A percentile compares a stretch with the other conserved stretches of the same genome.
These are phyloP conservation scores for Gadopsis marmoratus DNA, from an alignment of 2,797 vertebrate genomes.

Conservation along the genomic window DNA sequence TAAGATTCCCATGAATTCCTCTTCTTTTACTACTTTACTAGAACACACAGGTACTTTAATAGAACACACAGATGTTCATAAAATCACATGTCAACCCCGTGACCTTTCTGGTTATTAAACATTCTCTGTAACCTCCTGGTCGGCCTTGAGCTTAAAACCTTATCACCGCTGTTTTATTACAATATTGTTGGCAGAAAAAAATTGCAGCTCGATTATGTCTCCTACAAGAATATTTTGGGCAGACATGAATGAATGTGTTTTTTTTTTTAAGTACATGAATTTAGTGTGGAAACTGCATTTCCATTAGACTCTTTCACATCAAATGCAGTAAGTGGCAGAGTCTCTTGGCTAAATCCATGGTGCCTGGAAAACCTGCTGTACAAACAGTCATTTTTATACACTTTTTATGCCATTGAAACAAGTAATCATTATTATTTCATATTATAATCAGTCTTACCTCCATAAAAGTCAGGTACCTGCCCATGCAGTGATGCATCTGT, in stretches of 20 bases:
- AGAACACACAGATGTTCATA: not conserved
- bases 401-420: not conserved
- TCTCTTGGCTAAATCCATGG: not conserved
- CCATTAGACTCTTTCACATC: not conserved
- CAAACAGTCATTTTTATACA: not conserved
- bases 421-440: not conserved
- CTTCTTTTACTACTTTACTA: no score
- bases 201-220: slow-evolving; percentile 1
- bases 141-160: not conserved
- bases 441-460: slow-evolving; percentile 68
- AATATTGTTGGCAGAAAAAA: not conserved
- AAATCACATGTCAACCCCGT: not conserved
- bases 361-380: not conserved
- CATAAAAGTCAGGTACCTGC: slow-evolving; percentile 64
- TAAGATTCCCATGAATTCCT: not conserved
- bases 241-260: not conserved
- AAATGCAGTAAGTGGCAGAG: not conserved
- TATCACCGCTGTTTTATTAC: not conserved
- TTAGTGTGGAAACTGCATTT: not conserved
- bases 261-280: not conserved
- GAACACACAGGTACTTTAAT: not conserved
- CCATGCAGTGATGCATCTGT: slow-evolving; percentile 66
- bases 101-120: slow-evolving; percentile 8
- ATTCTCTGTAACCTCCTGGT: not conserved
- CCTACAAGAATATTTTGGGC: not conserved